These are phyloP conservation scores for Pygoscelis antarcticus DNA, from an alignment of 2,113 vertebrate genomes.

Conservation along the genomic window DNA sequence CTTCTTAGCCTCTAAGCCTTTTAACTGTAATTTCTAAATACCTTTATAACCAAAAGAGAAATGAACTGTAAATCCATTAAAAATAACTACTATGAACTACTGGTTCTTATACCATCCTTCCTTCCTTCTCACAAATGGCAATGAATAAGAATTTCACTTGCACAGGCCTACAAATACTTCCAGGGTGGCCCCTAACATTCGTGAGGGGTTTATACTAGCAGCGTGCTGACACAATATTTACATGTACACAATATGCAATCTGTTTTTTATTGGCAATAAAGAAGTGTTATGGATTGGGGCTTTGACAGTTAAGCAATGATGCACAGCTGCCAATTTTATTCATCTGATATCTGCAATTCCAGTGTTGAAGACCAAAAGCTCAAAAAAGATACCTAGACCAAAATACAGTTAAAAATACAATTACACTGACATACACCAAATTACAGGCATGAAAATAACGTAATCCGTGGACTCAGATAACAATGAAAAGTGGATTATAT, in stretches of 20 bases:
- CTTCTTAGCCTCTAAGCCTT: neutral
- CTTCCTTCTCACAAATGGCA: neutral
- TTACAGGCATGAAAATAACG: neutral
- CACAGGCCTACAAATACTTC: neutral
- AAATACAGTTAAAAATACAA: neutral
- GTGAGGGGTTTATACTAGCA: neutral
- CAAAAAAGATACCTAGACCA: neutral
- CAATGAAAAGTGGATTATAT: constrained; percentile 46
- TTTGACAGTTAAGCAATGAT: neutral
- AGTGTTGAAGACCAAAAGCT: neutral
- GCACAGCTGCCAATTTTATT: constrained; percentile 12
- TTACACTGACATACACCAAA: neutral
- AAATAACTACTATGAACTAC: neutral
- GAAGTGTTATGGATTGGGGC: neutral
- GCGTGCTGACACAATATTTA: neutral
- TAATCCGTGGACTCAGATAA: neutral
- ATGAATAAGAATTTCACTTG: neutral
- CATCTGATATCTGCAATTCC: neutral
- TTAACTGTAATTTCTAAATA: neutral
- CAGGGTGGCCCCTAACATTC: neutral
- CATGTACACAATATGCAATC: neutral
- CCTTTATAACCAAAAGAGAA: neutral
- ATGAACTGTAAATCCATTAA: neutral
- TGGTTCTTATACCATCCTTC: neutral
- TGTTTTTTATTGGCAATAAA: constrained; percentile 39